Evolutionary conservation across 2,888 invertebrate species (phyloP).

Genomic region (Catocala nupta): DNA sequence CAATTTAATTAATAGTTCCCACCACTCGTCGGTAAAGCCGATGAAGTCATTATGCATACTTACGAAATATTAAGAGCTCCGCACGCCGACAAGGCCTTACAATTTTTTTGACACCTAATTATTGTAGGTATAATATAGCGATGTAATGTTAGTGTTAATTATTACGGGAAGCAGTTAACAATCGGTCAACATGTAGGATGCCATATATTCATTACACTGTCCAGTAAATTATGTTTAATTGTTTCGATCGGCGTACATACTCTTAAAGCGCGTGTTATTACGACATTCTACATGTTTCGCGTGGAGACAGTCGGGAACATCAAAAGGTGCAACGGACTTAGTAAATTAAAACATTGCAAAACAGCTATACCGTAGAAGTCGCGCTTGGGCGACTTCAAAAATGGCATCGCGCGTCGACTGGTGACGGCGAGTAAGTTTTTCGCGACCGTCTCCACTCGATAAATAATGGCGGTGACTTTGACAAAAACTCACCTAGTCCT

Average conservation of each 20-base stretch:
- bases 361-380: conserved; percentile 76
- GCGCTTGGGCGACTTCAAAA: conserved; percentile 81
- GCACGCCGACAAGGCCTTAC: conserved; percentile 38
- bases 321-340: conserved; percentile 68
- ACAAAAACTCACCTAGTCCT: conserved; percentile 87
- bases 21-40: conserved; percentile 56
- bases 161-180: conserved; percentile 39
- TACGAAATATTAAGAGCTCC: conserved; percentile 66
- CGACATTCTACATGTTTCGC: conserved; percentile 58
- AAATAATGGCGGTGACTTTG: conserved; percentile 87
- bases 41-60: conserved; percentile 79
- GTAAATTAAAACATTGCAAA: conserved; percentile 86
- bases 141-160: conserved; percentile 46
- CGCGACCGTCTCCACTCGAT: conserved; percentile 87
- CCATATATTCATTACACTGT: conserved; percentile 39
- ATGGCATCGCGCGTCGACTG: conserved; percentile 78
- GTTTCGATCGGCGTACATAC: conserved; percentile 42
- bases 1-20: conserved; percentile 76
- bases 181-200: conserved; percentile 48
- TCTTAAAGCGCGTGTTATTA: conserved; percentile 41
- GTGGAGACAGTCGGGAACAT: conserved; percentile 79
- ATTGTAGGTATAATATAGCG: conserved; percentile 38
- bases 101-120: conserved; percentile 52
- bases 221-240: conserved; percentile 47
- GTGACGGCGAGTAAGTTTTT: conserved; percentile 84